A percentile compares a stretch with the other conserved stretches of the same genome.
Conservation (phyloP, 2,888 invertebrate species). For the Caenorhabditis angaria region DNA sequence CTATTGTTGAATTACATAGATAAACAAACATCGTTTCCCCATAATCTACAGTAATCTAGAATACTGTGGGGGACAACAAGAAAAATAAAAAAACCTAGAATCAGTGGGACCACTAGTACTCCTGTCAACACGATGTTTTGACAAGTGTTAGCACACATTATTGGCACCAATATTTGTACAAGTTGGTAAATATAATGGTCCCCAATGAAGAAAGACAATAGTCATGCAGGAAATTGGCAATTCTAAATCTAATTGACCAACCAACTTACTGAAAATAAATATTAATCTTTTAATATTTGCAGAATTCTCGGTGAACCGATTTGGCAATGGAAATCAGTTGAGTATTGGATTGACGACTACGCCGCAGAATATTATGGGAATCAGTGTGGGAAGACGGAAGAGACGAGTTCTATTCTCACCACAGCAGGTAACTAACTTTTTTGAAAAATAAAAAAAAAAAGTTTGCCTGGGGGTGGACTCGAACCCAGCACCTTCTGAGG, state of each 20-base stretch:
- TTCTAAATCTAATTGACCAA: not conserved
- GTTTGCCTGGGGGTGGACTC: too few relatives aligned
- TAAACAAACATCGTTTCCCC: not conserved
- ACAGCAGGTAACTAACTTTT: slow-evolving; percentile 73
- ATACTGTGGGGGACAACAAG: too few relatives aligned
- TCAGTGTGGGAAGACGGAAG: slow-evolving; percentile 78
- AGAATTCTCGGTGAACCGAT: slow-evolving; percentile 38
- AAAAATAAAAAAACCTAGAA: not conserved
- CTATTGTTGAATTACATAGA: not conserved
- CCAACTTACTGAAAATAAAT: not conserved
- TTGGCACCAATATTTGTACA: not conserved
- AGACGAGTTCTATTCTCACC: slow-evolving; percentile 88
- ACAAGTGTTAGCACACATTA: slow-evolving; percentile 45
- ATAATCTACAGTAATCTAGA: not conserved
- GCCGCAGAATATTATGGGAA: slow-evolving; percentile 18
- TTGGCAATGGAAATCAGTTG: slow-evolving; percentile 16
- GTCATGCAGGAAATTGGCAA: slow-evolving; percentile 19
- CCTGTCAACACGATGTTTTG: slow-evolving; percentile 11
- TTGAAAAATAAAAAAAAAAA: too few relatives aligned
- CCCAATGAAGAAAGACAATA: not conserved
- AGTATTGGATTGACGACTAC: slow-evolving; percentile 13
- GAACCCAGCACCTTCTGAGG: too few relatives aligned
- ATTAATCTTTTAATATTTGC: not conserved
- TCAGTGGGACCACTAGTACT: slow-evolving; percentile 6
- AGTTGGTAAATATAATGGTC: not conserved